Conservation (phyloP, 2,113 vertebrate genomes). For the Myotis lucifugus region DNA sequence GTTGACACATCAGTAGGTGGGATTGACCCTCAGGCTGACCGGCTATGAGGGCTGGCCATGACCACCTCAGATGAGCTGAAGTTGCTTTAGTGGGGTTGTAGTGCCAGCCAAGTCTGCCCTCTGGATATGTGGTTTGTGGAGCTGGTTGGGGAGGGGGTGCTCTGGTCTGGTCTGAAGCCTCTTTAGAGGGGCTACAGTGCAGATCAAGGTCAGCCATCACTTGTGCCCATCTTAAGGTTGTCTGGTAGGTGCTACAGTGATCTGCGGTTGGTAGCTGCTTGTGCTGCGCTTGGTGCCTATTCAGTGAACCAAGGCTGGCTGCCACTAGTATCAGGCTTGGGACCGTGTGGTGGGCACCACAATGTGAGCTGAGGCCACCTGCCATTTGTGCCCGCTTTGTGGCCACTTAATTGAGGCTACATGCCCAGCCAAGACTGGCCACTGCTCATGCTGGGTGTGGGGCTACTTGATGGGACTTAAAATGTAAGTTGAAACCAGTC, state of each 20-base stretch:
- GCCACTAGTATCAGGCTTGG: not conserved
- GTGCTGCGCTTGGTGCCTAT: not conserved
- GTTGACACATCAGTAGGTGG: not conserved
- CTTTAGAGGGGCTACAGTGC: not conserved
- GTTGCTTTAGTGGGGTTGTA: not conserved
- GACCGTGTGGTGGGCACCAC: not conserved
- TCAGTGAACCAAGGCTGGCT: not conserved
- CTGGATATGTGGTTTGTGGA: not conserved
- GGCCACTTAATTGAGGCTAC: not conserved
- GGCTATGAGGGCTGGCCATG: not conserved
- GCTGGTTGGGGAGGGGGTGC: not conserved
- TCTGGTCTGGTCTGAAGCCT: not conserved
- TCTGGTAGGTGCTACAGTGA: not conserved
- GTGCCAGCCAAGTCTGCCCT: not conserved
- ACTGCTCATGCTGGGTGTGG: not conserved
- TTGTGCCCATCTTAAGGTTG: not conserved
- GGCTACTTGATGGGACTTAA: not conserved
- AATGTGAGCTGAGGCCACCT: not conserved
- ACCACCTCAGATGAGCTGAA: not conserved
- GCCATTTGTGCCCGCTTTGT: not conserved
- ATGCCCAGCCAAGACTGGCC: not conserved
- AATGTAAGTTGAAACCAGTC: not conserved
- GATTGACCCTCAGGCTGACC: too few species aligned
- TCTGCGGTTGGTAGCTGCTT: not conserved
- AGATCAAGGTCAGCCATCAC: not conserved